Conservation (phyloP, 2,797 vertebrate species). For the Cyclopterus lumpus region DNA sequence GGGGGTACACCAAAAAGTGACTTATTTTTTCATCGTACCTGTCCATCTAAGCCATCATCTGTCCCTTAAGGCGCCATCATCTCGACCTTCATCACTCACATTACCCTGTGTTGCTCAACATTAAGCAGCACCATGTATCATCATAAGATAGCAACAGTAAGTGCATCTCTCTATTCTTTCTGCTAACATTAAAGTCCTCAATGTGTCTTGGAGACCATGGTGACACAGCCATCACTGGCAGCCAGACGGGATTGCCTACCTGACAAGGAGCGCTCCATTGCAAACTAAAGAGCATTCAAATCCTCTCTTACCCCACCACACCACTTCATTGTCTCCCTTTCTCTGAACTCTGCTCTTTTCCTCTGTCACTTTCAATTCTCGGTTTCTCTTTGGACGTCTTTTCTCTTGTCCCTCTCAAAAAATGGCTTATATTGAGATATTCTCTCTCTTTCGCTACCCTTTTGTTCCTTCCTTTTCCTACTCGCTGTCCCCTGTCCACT, state of each 20-base stretch:
- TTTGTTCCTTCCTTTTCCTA: slow-evolving; percentile 26
- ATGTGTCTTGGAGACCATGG: slow-evolving; percentile 33
- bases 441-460: slow-evolving; percentile 9
- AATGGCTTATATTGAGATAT: slow-evolving; percentile 31
- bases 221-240: slow-evolving; percentile 21
- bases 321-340: slow-evolving; percentile 7
- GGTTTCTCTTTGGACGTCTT: slow-evolving; percentile 15
- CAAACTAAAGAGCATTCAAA: slow-evolving; percentile 29
- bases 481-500: slow-evolving; percentile 20
- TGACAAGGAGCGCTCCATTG: slow-evolving; percentile 15
- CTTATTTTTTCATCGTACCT: not conserved
- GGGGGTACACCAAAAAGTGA: not conserved
- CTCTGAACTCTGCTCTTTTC: slow-evolving; percentile 22
- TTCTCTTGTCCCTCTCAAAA: slow-evolving; percentile 26
- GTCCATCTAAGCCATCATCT: slow-evolving; percentile 10
- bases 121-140: slow-evolving; percentile 12
- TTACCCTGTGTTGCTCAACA: slow-evolving; percentile 10
- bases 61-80: slow-evolving; percentile 4
- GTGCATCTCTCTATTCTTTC: slow-evolving; percentile 10
- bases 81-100: not conserved
- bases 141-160: slow-evolving; percentile 16
- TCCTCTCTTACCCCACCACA: not conserved
- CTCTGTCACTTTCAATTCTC: slow-evolving; percentile 45
- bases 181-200: slow-evolving; percentile 40
- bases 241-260: slow-evolving; percentile 27